A percentile compares a stretch with the other conserved stretches of the same genome.
These are phyloP conservation scores for Pygoscelis adeliae DNA, from an alignment of 2,113 vertebrate species.

Conservation along the genomic window DNA sequence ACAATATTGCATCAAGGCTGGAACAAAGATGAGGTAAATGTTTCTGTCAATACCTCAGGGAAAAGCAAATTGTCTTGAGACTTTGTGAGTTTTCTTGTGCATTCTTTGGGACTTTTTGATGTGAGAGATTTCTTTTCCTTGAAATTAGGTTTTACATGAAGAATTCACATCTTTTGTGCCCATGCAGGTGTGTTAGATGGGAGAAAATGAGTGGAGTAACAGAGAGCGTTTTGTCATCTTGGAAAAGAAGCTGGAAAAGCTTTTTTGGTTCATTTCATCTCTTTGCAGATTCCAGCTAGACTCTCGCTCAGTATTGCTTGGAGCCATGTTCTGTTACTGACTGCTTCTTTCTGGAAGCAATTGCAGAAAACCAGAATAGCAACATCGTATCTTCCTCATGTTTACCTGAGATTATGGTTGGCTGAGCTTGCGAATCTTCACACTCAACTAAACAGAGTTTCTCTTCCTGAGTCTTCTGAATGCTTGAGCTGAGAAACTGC, in stretches of 20 bases:
- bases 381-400: background rate
- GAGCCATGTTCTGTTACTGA: background rate
- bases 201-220: background rate
- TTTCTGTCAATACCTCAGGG: background rate
- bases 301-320: fast-evolving
- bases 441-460: background rate
- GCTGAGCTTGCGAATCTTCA: background rate
- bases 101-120: background rate
- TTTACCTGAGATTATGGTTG: background rate
- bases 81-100: background rate
- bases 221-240: background rate
- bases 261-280: background rate
- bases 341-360: background rate
- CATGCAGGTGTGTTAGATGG: background rate
- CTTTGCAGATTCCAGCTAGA: background rate
- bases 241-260: background rate
- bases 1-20: background rate
- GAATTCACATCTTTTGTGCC: background rate
- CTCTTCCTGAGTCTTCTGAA: background rate
- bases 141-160: background rate
- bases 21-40: background rate
- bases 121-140: background rate
- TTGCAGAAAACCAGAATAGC: background rate
- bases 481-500: background rate
- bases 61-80: background rate